Conservation (phyloP, 2,888 invertebrate species). For the Andricus curvator region DNA sequence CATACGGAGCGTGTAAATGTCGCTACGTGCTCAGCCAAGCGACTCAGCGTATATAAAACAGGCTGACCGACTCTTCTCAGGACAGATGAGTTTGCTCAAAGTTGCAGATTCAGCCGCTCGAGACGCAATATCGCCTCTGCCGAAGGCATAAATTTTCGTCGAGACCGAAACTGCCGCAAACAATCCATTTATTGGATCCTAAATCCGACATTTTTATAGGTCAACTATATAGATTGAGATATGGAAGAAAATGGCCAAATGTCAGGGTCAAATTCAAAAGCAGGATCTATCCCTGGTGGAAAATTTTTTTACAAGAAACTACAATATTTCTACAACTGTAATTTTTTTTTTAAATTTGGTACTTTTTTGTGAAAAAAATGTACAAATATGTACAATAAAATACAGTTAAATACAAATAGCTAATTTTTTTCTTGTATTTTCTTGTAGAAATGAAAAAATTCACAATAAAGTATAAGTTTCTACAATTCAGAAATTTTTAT, state of each 20-base stretch:
- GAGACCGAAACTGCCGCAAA: slow-evolving; percentile 43
- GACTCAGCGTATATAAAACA: slow-evolving; percentile 77
- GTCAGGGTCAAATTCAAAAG: neutral
- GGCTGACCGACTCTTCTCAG: slow-evolving; percentile 69
- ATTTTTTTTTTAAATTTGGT: no score
- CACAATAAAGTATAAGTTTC: no score
- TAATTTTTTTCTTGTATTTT: no score
- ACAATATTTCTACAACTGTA: no score
- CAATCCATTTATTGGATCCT: slow-evolving; percentile 9
- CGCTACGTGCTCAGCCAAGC: slow-evolving; percentile 72
- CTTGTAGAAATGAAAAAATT: no score
- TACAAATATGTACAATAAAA: no score
- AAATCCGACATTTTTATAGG: slow-evolving; percentile 16
- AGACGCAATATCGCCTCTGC: slow-evolving; percentile 71
- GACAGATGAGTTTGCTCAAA: slow-evolving; percentile 70
- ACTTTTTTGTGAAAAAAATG: no score
- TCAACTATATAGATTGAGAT: neutral
- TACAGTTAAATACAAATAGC: no score
- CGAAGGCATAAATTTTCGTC: slow-evolving; percentile 62
- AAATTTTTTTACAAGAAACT: no score
- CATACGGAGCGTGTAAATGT: slow-evolving; percentile 70
- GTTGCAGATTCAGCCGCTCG: slow-evolving; percentile 69
- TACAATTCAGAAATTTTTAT: no score
- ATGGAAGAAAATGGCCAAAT: neutral
- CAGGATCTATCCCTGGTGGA: neutral